Percentiles rank a stretch among this genome's conserved stretches.
These are phyloP conservation scores for Thereva nobilitata DNA, from an alignment of 2,888 invertebrate species.

Conservation along the genomic window DNA sequence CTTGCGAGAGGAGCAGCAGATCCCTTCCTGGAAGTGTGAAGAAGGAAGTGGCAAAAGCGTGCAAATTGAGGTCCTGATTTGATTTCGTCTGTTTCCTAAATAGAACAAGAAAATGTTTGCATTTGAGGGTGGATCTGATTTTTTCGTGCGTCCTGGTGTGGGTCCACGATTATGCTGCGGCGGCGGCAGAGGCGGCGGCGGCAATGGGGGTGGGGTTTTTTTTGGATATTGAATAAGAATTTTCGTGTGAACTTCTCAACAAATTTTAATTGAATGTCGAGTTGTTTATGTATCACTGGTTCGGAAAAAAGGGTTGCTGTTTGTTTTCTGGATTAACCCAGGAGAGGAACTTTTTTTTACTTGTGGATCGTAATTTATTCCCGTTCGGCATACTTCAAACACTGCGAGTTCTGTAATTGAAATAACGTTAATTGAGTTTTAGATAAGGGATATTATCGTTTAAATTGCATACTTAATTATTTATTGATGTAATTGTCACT, in stretches of 20 bases:
- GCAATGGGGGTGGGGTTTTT: conserved; percentile 2
- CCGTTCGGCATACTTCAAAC: too few species aligned
- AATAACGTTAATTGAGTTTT: too few species aligned
- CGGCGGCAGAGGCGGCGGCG: neutral
- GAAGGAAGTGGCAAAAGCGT: conserved; percentile 20
- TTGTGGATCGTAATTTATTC: too few species aligned
- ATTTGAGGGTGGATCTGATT: too few species aligned
- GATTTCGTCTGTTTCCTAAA: conserved; percentile 11
- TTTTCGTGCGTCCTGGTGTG: too few species aligned
- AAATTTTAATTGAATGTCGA: conserved; percentile 25
- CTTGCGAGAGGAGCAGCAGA: too few species aligned
- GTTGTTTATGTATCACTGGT: conserved; percentile 15
- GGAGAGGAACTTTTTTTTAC: too few species aligned
- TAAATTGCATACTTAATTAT: too few species aligned
- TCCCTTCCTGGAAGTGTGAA: conserved; percentile 4
- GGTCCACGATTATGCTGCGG: neutral
- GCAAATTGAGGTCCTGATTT: conserved; percentile 26
- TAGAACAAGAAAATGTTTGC: too few species aligned
- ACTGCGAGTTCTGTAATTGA: too few species aligned
- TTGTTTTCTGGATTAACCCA: neutral
- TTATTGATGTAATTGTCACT: too few species aligned
- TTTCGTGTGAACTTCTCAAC: conserved; percentile 8
- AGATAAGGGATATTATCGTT: too few species aligned
- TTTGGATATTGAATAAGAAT: conserved; percentile 12
- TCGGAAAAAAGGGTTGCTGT: conserved; percentile 3